Base-by-base conservation (phyloP, 2,113 vertebrate species). In the Eurypyga helias region DNA sequence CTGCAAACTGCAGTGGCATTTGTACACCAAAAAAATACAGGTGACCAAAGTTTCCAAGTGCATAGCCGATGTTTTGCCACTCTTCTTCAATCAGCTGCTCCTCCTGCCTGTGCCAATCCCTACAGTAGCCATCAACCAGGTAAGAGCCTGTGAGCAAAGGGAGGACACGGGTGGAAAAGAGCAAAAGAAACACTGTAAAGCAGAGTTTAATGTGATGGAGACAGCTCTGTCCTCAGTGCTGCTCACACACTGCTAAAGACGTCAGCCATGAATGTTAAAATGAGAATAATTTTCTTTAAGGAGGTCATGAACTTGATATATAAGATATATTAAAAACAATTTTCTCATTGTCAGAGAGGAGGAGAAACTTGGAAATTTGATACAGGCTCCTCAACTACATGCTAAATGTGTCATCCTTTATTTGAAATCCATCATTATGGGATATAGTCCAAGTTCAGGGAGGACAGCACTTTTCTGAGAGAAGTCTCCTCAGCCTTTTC, bases 151-250 rank as follows among this genome's bases (percentile, higher is more conserved):
- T 0, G 0, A 79, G n/a, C 13, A 83, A 70, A 73, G 11, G 7
- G 55, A 81, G 14, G 19, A 61, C 1, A 1, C 1, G 2, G 1
- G 9, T 45, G 14, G 18, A 72, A 87, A 85, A 76, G 34, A 89
- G 9, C 16, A 5, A 2, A 93, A 82, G 19, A 70, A 83, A 23
- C 0, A 0, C 14, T 43, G 14, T 48, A 9, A 80, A 57, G 36
- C 28, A 15, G 17, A 83, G 25, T 16, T n/a, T 70, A 69, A 26
- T n/a, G 19, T 11, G 25, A 15, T 45, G 18, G 54, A 52, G 18
- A 46, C n/a, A 76, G 4, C 18, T 78, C 38, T 33, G 29, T 71
- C 31, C 29, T 81, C 29, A 36, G 1, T n/a, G 24, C 21, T 75
- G 10, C 2, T 92, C 51, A 33, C 23, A 66, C 3, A 13, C 10